These are phyloP conservation scores for Thecophora atra DNA, from an alignment of 2,888 invertebrate genomes.

Conservation along the genomic window DNA sequence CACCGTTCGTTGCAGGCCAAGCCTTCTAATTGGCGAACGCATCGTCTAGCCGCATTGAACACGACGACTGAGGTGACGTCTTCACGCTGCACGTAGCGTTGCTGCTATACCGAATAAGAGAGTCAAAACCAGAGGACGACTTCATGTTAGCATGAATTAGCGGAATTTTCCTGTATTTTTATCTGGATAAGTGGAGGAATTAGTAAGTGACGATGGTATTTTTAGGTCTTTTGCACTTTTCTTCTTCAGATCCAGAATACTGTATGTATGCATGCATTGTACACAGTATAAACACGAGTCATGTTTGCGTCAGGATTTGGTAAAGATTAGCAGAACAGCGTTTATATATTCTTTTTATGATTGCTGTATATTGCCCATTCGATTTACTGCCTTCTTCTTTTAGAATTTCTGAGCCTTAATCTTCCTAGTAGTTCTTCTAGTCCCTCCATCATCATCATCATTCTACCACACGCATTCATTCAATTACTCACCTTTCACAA, in stretches of 20 bases:
- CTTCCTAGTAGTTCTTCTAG: not conserved
- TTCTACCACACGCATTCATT: conserved; percentile 10
- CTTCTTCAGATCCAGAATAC: too few relatives aligned
- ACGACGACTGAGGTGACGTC: not conserved
- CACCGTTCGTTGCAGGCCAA: not conserved
- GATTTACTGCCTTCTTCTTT: not conserved
- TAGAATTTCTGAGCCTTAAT: not conserved
- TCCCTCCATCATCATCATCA: not conserved
- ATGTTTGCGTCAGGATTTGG: too few relatives aligned
- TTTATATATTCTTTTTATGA: not conserved
- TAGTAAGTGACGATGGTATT: not conserved
- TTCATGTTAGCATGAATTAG: not conserved
- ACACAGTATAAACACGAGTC: too few relatives aligned
- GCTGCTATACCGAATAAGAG: not conserved
- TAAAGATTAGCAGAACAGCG: not conserved
- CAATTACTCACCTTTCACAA: conserved; percentile 36
- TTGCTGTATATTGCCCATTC: not conserved
- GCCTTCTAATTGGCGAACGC: not conserved
- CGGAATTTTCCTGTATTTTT: not conserved
- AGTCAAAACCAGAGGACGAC: not conserved
- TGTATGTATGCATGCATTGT: too few relatives aligned
- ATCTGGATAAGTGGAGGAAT: not conserved
- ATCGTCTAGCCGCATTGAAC: not conserved
- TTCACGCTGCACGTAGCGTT: not conserved
- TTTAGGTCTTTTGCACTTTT: not conserved